Evolutionary conservation across 2,888 invertebrate species (phyloP).

Genomic region (Tetragonisca angustula): DNA sequence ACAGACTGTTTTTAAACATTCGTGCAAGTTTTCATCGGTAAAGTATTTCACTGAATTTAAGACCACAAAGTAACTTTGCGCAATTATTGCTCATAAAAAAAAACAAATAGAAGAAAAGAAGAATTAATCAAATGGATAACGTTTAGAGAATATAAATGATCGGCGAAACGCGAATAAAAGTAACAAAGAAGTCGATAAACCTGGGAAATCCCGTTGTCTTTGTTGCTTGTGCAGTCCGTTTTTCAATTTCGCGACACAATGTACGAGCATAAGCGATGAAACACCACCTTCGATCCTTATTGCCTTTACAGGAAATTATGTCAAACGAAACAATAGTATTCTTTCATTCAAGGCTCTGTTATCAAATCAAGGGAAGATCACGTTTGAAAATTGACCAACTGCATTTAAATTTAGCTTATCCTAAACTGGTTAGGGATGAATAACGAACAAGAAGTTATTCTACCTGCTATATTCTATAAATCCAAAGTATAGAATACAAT

Average conservation of each 20-base stretch:
- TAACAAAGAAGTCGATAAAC: slow-evolving; percentile 11
- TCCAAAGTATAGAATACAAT: no score
- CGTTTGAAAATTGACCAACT: no score
- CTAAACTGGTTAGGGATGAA: no score
- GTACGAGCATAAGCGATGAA: background rate
- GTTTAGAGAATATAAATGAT: slow-evolving; percentile 25
- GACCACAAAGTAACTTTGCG: background rate
- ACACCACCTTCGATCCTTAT: background rate
- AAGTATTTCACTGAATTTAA: background rate
- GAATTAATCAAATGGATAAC: background rate
- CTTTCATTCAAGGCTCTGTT: no score
- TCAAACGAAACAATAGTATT: no score
- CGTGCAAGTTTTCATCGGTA: no score
- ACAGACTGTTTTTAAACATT: background rate
- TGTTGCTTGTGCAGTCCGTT: background rate
- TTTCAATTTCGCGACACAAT: background rate
- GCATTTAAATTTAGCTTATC: no score
- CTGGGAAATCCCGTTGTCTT: slow-evolving; percentile 9
- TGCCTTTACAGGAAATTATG: background rate
- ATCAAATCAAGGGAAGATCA: no score
- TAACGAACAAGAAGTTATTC: no score
- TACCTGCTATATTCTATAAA: no score
- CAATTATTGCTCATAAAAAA: background rate
- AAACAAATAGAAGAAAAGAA: background rate
- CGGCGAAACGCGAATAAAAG: background rate